These are phyloP conservation scores for Cryptosula pallasiana DNA, from an alignment of 2,888 invertebrate genomes.

Conservation along the genomic window DNA sequence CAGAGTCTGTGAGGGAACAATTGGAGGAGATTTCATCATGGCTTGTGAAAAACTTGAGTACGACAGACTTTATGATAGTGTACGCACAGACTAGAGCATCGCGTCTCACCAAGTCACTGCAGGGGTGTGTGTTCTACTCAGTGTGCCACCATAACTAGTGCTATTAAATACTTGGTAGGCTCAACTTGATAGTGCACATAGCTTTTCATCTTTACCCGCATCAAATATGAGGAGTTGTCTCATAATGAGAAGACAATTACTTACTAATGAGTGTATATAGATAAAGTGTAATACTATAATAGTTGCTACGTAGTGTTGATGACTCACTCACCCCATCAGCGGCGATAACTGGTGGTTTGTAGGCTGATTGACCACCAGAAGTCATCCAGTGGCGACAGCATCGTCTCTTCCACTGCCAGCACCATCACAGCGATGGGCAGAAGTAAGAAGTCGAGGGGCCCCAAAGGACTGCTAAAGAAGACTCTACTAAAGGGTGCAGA, in stretches of 20 bases:
- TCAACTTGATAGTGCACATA: not conserved
- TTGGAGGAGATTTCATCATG: slow-evolving; percentile 76
- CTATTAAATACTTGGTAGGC: not conserved
- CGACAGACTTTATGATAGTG: slow-evolving; percentile 69
- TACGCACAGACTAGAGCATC: slow-evolving; percentile 72
- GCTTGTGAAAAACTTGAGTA: slow-evolving; percentile 70
- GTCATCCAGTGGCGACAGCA: slow-evolving; percentile 48
- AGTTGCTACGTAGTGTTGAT: too few species aligned
- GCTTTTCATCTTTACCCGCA: too few species aligned
- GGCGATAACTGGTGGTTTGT: slow-evolving; percentile 24
- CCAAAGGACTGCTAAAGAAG: slow-evolving; percentile 21
- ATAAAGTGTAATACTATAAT: too few species aligned
- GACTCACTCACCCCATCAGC: too few species aligned
- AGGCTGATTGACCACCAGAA: slow-evolving; percentile 53
- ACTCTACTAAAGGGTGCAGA: not conserved
- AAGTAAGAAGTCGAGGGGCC: not conserved
- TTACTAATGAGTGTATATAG: too few species aligned
- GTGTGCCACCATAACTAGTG: not conserved
- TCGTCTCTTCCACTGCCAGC: slow-evolving; percentile 39
- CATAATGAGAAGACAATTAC: too few species aligned
- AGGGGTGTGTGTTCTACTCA: slow-evolving; percentile 54
- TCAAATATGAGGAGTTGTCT: too few species aligned
- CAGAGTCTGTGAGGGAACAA: slow-evolving; percentile 65
- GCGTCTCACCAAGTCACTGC: slow-evolving; percentile 69
- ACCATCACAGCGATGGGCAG: slow-evolving; percentile 34